Evolutionary conservation across 2,888 invertebrate genomes (phyloP).

Genomic region (Thereva unica): DNA sequence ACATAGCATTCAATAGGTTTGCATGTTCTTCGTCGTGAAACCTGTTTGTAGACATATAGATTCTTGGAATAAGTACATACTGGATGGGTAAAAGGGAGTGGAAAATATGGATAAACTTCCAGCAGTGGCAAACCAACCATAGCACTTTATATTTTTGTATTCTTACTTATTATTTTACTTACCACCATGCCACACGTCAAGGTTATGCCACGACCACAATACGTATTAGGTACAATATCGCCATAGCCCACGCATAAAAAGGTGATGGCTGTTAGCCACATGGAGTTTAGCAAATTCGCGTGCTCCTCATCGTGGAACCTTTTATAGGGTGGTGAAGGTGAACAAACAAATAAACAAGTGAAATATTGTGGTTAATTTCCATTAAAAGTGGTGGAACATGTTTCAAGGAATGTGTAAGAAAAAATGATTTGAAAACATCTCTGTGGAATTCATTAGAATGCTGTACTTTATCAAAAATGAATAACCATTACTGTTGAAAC

Average conservation of each 20-base stretch:
- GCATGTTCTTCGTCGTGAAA: constrained; percentile 99
- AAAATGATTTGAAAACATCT: too few relatives aligned
- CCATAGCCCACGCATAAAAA: constrained; percentile 99
- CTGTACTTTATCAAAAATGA: constrained; percentile 7
- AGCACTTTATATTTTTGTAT: constrained; percentile 36
- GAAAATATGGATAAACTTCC: constrained; percentile 39
- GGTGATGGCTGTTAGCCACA: constrained; percentile 99
- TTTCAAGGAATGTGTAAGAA: not conserved
- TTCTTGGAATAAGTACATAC: constrained; percentile 37
- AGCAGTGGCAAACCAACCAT: constrained; percentile 40
- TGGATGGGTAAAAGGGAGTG: constrained; percentile 31
- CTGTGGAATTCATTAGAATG: not conserved
- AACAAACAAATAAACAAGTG: constrained; percentile 53
- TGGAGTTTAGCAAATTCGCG: constrained; percentile 97
- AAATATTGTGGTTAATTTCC: constrained; percentile 36
- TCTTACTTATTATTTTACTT: constrained; percentile 63
- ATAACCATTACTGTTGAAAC: not conserved
- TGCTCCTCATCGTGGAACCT: constrained; percentile 99
- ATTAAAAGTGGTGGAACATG: constrained; percentile 15
- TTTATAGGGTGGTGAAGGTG: constrained; percentile 55
- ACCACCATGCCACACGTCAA: constrained; percentile 99
- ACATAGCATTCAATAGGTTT: constrained; percentile 99
- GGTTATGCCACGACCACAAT: constrained; percentile 98
- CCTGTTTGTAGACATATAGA: constrained; percentile 62
- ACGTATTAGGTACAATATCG: constrained; percentile 99